Evolutionary conservation across 2,888 invertebrate species (phyloP).

Genomic region (Seira sanloemensis): DNA sequence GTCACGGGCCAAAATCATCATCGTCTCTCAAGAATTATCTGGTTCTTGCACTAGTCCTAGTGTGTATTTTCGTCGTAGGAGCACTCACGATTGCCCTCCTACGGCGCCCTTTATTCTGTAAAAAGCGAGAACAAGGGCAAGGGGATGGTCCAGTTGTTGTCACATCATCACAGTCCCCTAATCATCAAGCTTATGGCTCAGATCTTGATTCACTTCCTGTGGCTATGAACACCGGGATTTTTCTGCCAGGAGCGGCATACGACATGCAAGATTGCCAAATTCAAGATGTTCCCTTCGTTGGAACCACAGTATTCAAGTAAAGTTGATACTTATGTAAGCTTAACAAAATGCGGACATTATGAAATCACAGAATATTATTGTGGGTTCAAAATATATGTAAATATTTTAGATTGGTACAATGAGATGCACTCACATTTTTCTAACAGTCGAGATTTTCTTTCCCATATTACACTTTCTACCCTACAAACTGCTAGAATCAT

Average conservation of each 20-base stretch:
- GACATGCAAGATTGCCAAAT: conserved; percentile 72
- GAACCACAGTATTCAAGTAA: conserved; percentile 73
- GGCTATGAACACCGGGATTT: conserved; percentile 73
- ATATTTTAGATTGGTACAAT: too few species aligned
- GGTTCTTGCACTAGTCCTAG: conserved; percentile 69
- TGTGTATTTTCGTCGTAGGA: conserved; percentile 71
- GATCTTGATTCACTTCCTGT: conserved; percentile 70
- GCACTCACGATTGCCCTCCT: conserved; percentile 70
- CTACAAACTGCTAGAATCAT: too few species aligned
- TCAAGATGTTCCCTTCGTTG: conserved; percentile 72
- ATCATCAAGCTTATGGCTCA: conserved; percentile 58
- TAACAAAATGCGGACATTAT: too few species aligned
- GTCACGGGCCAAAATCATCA: conserved; percentile 58
- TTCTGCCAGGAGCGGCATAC: conserved; percentile 71
- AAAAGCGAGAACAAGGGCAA: conserved; percentile 66
- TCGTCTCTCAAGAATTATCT: conserved; percentile 70
- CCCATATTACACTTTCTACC: too few species aligned
- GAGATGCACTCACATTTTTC: too few species aligned
- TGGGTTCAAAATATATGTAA: too few species aligned
- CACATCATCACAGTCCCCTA: conserved; percentile 58
- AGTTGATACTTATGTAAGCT: too few species aligned
- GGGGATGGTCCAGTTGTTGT: conserved; percentile 63
- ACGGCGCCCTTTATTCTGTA: conserved; percentile 72
- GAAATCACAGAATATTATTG: too few species aligned
- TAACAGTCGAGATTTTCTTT: too few species aligned